Evolutionary conservation across 2,888 invertebrate genomes (phyloP), one percentile per base, ranked within the genome.

Genomic region (Athalia rosae): DNA sequence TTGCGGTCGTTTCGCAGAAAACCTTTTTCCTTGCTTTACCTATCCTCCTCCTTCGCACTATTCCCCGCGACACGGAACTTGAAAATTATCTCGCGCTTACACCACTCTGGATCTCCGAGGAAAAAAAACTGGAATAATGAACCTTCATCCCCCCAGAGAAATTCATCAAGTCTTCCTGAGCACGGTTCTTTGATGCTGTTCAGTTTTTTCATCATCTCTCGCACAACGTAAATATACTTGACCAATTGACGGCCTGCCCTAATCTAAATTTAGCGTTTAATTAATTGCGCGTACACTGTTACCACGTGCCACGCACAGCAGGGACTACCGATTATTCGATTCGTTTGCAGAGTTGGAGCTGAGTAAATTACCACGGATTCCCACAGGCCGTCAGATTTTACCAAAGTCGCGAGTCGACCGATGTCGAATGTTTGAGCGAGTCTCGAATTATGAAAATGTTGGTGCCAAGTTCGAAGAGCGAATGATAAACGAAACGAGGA

Each of bases 301-400:
- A 28, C 28, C 28, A 28, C 28, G 28, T 28, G 28, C 28, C 28
- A 28, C 28, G 28, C 28, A 28, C n/a, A 28, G 28, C 53, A 53
- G 28, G 47, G 6, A 50, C 50, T 71, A 45, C 45, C 71, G 71
- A 56, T 45, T 71, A 71, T 58, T 71, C 71, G 56, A 56, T 71
- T 71, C 11, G 7, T 45, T 15, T 58, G 56, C 43, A 13, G 56
- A 43, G 43, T 58, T 9, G n/a, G 71, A 58, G 58, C 43, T 8
- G 41, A 15, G 58, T 4, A 56, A 43, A 69, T 69, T 69, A 69
- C 15, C 56, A 41, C 28, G 43, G 43, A 69, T 69, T 15, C 71
- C 58, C 56, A 58, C 13, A 45, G 13, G 58, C 41, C 58, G 43
- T 41, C 28, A 43, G 28, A 58, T 56, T 58, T 43, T 4, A 56